Base-by-base conservation (phyloP, 2,888 invertebrate genomes). In the Noctua janthe region DNA sequence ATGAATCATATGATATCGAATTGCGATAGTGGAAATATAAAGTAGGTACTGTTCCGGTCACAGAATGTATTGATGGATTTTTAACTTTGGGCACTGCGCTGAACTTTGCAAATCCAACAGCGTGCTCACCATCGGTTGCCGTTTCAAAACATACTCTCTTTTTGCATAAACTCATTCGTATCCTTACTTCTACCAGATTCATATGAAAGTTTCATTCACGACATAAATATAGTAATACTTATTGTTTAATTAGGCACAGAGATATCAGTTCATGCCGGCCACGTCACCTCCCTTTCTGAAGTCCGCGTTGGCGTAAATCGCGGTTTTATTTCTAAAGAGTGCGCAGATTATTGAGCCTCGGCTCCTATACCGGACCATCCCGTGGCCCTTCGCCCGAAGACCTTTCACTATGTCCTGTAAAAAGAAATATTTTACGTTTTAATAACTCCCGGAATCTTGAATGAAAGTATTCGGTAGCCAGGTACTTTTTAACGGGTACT, bases 231-330 rank as follows among this genome's bases (percentile, higher is more conserved):
- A 66, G 71, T 76, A 83, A 86, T 71, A 86, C 83, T 87, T 81
- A 81, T 66, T 71, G 54, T 78, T 77, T 74, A 74, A 43, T 77
- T 84, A 81, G 86, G 86, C 86, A 89, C 86, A 82, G 81, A 29
- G 72, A 49, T 80, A 89, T 92, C 95, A 97, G 91, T 98, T 97
- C 90, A 97, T 95, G 49, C 98, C 99, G 72, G 97, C 97, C 1
- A 98, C 98, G 71, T 98, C 98, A 0, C 99, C 98, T 11, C 98
- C 98, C 94, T 99, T 99, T 82, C 99, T 97, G 92, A 97, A 98
- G 95, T 99, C 99, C 0, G 98, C 98, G 94, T 98, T 99, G 1
- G 98, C 98, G 89, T 97, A 97, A 71, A 99, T 97, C 0, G 97
- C 97, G 0, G 97, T 97, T 66, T 97, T 97, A 76, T 97, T 97